Conservation (phyloP, 2,888 invertebrate species). For the Amiota communis region DNA sequence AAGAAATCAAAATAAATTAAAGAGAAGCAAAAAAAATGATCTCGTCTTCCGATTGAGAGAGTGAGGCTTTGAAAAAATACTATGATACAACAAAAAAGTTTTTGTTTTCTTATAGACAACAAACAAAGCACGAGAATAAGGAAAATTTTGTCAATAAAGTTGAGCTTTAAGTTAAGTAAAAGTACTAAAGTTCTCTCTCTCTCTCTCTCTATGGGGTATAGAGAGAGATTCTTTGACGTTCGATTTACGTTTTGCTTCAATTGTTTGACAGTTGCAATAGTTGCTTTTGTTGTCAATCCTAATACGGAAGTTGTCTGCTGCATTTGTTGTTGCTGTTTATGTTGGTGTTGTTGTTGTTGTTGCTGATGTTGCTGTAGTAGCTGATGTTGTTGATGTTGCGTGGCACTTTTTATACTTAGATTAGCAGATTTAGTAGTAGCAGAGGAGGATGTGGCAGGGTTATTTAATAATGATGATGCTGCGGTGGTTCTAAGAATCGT, state of each 20-base stretch:
- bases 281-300: conserved; percentile 54
- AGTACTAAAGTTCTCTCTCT: too few relatives aligned
- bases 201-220: too few relatives aligned
- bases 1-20: too few relatives aligned
- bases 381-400: conserved; percentile 53
- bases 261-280: conserved; percentile 69
- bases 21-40: too few relatives aligned
- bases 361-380: conserved; percentile 60
- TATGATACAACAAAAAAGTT: too few relatives aligned
- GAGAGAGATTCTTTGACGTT: too few relatives aligned
- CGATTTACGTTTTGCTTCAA: conserved; percentile 70
- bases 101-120: too few relatives aligned
- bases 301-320: conserved; percentile 61
- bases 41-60: background rate
- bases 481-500: conserved; percentile 73
- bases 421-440: conserved; percentile 55
- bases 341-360: conserved; percentile 68
- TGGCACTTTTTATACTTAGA: conserved; percentile 49
- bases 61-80: background rate
- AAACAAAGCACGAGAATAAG: too few relatives aligned
- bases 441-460: conserved; percentile 46
- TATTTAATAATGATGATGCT: conserved; percentile 35
- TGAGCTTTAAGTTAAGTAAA: too few relatives aligned
- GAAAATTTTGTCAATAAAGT: too few relatives aligned
- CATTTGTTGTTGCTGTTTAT: conserved; percentile 68